phyloP scores from a whole-genome alignment of 2,888 invertebrate genomes.

The Gymnosoma rotundatum region DNA sequence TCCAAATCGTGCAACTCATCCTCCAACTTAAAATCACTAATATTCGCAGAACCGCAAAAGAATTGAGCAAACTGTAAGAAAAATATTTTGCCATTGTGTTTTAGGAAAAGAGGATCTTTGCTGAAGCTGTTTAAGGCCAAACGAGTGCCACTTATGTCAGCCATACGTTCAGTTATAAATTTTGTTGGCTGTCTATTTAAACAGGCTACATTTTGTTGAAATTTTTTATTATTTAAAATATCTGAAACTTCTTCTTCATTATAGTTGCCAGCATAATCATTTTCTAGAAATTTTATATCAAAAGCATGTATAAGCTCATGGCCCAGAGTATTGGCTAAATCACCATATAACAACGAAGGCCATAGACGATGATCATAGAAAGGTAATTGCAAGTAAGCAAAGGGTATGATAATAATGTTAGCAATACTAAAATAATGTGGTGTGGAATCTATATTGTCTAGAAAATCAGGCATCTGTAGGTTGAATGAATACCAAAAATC shows the following conservation, averaged over 20 bases:
- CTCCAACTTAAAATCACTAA: constrained; percentile 45
- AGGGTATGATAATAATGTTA: constrained; percentile 76
- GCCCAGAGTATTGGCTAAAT: constrained; percentile 77
- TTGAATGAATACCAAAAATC: constrained; percentile 74
- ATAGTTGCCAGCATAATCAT: constrained; percentile 74
- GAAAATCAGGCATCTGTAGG: constrained; percentile 74
- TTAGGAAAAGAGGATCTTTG: constrained; percentile 65
- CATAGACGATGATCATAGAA: constrained; percentile 76
- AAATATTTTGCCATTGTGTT: constrained; percentile 74
- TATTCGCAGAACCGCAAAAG: constrained; percentile 75
- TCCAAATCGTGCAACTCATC: constrained; percentile 76
- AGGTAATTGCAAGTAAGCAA: constrained; percentile 76
- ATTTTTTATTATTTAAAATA: constrained; percentile 69
- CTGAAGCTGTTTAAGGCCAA: constrained; percentile 76
- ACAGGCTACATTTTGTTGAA: constrained; percentile 71
- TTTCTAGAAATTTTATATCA: constrained; percentile 75
- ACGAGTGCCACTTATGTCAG: constrained; percentile 77
- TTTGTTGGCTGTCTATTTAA: constrained; percentile 72
- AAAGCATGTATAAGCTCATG: constrained; percentile 78
- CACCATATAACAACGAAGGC: constrained; percentile 77
- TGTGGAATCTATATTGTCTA: constrained; percentile 76
- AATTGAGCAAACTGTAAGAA: constrained; percentile 79
- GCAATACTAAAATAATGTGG: constrained; percentile 75
- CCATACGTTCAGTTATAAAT: constrained; percentile 75
- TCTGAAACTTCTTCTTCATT: constrained; percentile 47